Base-by-base conservation (phyloP, 2,797 vertebrate species). In the Scarus forsteni region DNA sequence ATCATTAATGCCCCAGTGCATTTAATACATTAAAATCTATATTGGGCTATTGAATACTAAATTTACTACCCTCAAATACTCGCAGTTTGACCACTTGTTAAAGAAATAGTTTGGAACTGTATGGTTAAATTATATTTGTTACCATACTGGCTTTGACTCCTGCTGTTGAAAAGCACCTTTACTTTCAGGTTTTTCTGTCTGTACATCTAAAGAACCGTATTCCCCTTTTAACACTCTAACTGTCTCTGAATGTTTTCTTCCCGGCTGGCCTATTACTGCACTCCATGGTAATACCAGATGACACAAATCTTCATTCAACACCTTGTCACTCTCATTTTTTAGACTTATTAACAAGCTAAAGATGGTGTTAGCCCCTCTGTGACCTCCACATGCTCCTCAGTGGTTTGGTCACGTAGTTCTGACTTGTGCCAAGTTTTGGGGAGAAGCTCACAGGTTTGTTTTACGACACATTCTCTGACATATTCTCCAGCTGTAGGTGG, bases 151-250 rank as follows among this genome's bases (percentile, higher is more conserved):
- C 27, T 27, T 27, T 27, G 27, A 4, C 27, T 27, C 27, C 27
- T 27, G 75, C 77, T 83, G 78, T 89, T 88, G 80, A 81, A 84
- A 88, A 88, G 84, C 68, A 81, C 75, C 75, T 88, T 87, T 76
- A 66, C 70, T 80, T 70, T 70, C 80, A 89, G 80, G 83, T 86
- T 73, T 79, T 75, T 71, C 54, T 86, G 63, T 58, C 69, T 70
- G 73, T 75, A 78, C 84, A 80, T 88, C 73, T 87, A 81, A 85
- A 88, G 76, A 62, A 86, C 70, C 14, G 74, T 85, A 80, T 59
- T 81, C 69, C 83, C 85, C 87, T 85, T 61, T 59, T 50, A 27
- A 53, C 13, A 65, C 43, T 80, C 51, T 85, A 54, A 74, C 57
- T 40, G 55, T 71, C 61, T 71, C 54, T 44, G 46, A 52, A 50